Percentiles rank a stretch among this genome's conserved stretches.
phyloP scores from a whole-genome alignment of 2,888 invertebrate genomes.

The Heteromurus nitidus region DNA sequence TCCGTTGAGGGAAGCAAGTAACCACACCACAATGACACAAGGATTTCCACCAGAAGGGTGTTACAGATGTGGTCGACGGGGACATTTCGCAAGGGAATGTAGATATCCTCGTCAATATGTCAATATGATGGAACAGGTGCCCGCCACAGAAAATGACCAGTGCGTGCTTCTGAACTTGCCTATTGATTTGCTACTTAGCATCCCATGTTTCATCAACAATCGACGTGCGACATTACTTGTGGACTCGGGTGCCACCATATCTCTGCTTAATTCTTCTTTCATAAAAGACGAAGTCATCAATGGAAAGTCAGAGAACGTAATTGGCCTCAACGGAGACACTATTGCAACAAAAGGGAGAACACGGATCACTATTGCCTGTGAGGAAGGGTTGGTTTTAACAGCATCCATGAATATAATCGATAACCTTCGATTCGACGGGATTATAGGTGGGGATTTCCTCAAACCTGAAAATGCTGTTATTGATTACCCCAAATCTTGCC shows the following conservation, averaged over 20 bases:
- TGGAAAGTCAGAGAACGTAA: not conserved
- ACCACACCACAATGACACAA: not conserved
- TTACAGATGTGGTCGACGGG: not conserved
- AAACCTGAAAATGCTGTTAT: not conserved
- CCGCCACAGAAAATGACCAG: too few relatives aligned
- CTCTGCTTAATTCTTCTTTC: not conserved
- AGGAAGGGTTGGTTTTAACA: not conserved
- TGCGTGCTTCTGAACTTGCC: not conserved
- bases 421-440: not conserved
- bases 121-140: too few relatives aligned
- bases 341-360: not conserved
- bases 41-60: not conserved
- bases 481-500: not conserved
- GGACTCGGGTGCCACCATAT: not conserved
- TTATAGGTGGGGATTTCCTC: not conserved
- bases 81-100: constrained; percentile 2
- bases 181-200: not conserved
- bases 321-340: not conserved
- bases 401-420: not conserved
- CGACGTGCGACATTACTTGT: not conserved
- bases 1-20: too few relatives aligned
- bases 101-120: too few relatives aligned
- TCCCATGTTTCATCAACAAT: not conserved
- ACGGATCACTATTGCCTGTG: not conserved
- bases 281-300: not conserved